Base-by-base conservation (phyloP, 1,140 invertebrate genomes). In the Drosophila lowei region DNA sequence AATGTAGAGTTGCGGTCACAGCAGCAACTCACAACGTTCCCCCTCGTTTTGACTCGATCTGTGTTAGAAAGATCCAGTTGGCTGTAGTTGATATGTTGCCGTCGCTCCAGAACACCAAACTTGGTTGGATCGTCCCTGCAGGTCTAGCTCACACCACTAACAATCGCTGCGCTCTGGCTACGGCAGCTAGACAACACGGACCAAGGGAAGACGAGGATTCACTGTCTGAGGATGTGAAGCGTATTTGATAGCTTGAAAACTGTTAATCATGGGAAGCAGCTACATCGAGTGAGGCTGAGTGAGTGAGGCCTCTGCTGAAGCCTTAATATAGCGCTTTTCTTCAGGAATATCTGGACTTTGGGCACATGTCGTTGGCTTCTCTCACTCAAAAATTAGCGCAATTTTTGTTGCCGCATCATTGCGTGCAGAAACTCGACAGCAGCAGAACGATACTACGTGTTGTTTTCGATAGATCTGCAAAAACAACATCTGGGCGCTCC, bases 381-480 rank as follows among this genome's bases (percentile, higher is more conserved):
- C 13, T 16, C 4, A 41, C 8, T 3, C 2, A 9, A 42, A 6
- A 3, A 11, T 34, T 23, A n/a, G 54, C 42, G 9, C 54, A 43
- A 9, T 48, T 38, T 57, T 71, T 41, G 47, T 50, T 71, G 25
- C 53, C 62, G 7, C 67, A 72, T 9, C 16, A 18, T 18, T 18
- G 16, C 41, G 46, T 18, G 16, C 41, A 50, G 2, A 76, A 71
- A 13, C 7, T 11, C 13, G 34, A 71, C 9, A 77, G 68, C 62
- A 8, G 71, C 73, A 11, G 84, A 77, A 1, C 81, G 28, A 30
- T 9, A 80, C 5, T 43, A n/a, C 41, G n/a, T 7, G 65, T 54
- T 9, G 72, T 23, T 23, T 23, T 23, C 4, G 2, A 23, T 23
- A 0, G 3, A 23, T 23, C 23, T 23, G 23, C 5, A 23, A 23